phyloP scores from a whole-genome alignment of 1,140 invertebrate species.

The Odontomachus brunneus region DNA sequence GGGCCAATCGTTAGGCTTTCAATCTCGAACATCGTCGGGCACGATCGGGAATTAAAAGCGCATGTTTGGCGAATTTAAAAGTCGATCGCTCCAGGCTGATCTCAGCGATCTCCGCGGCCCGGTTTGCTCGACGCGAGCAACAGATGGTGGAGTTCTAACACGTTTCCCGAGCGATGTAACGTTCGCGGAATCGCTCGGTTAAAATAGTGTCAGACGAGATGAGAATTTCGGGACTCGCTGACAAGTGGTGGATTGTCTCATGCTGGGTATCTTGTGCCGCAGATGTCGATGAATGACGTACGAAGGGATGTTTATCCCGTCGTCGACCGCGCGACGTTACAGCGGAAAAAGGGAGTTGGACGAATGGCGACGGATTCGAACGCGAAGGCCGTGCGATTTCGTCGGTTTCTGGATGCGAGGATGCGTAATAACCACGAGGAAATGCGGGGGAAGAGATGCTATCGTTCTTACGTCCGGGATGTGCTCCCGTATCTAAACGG shows the following conservation, averaged over 20 bases:
- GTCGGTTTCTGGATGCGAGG: slow-evolving; percentile 51
- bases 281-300: slow-evolving; percentile 1
- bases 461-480: slow-evolving; percentile 83
- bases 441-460: slow-evolving; percentile 82
- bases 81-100: slow-evolving; percentile 17
- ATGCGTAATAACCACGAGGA: slow-evolving; percentile 78
- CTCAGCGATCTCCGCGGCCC: background rate
- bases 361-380: background rate
- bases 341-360: background rate
- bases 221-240: background rate
- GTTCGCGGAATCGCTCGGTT: background rate
- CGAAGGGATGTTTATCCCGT: background rate
- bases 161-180: background rate
- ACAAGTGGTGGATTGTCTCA: background rate
- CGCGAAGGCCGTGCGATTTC: slow-evolving; percentile 58
- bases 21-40: slow-evolving; percentile 7
- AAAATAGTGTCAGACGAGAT: background rate
- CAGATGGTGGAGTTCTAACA: background rate
- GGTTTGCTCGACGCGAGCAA: slow-evolving; percentile 1
- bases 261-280: background rate
- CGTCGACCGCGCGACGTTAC: background rate
- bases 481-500: slow-evolving; percentile 81
- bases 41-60: slow-evolving; percentile 22
- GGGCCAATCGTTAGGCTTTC: slow-evolving; percentile 47
- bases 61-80: slow-evolving; percentile 37